phyloP scores from a whole-genome alignment of 1,140 invertebrate genomes.

The Ceratina calcarata region DNA sequence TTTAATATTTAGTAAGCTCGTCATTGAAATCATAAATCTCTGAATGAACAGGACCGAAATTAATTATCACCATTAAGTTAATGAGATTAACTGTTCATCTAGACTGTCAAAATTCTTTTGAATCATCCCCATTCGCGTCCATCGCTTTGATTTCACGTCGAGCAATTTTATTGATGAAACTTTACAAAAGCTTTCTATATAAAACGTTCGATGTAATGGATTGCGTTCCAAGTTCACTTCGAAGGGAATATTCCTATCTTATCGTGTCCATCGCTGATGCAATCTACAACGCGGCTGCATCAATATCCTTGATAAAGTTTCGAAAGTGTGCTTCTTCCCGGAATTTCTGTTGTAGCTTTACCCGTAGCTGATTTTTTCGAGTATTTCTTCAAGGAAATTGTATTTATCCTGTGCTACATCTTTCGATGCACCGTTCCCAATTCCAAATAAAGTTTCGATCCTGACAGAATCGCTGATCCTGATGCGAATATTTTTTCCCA shows the following conservation, averaged over 20 bases:
- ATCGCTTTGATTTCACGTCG: neutral
- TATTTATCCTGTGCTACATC: slow-evolving; percentile 15
- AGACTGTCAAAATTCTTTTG: too few relatives aligned
- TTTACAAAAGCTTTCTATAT: neutral
- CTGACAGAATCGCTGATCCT: neutral
- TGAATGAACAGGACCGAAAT: too few relatives aligned
- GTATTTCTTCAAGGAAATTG: slow-evolving; percentile 31
- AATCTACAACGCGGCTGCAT: slow-evolving; percentile 11
- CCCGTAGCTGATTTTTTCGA: slow-evolving; percentile 7
- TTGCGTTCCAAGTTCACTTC: neutral
- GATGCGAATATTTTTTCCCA: neutral
- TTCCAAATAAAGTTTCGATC: neutral
- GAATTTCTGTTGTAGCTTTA: slow-evolving; percentile 7
- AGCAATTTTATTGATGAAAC: neutral
- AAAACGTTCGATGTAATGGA: neutral
- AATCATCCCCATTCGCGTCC: too few relatives aligned
- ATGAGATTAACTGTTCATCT: too few relatives aligned
- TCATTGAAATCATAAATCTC: too few relatives aligned
- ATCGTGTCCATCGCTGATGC: neutral
- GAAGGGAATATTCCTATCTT: slow-evolving; percentile 3
- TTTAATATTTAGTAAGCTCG: too few relatives aligned
- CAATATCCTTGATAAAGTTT: slow-evolving; percentile 26
- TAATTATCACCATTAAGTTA: too few relatives aligned
- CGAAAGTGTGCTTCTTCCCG: neutral
- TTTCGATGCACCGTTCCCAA: neutral